A percentile compares a stretch with the other conserved stretches of the same genome.
phyloP scores from a whole-genome alignment of 2,888 invertebrate species.

The Drosophila planitibia region DNA sequence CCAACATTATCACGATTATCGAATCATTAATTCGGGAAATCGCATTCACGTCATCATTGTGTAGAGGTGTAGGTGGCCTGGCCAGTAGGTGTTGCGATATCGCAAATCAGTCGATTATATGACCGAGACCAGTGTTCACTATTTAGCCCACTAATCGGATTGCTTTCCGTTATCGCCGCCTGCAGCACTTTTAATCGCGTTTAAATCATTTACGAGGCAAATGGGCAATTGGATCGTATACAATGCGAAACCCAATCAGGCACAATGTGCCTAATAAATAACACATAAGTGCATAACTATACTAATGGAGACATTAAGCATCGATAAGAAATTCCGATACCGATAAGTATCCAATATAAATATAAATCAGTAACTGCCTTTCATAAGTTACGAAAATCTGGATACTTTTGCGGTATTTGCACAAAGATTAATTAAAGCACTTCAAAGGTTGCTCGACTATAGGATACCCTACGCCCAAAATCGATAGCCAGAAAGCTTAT shows the following conservation, averaged over 20 bases:
- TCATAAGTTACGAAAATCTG: neutral
- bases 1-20: constrained; percentile 10
- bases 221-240: constrained; percentile 60
- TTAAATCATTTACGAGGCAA: constrained; percentile 74
- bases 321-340: neutral
- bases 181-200: constrained; percentile 55
- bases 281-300: neutral
- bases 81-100: neutral
- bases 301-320: neutral
- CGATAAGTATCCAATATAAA: constrained; percentile 1
- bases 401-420: neutral
- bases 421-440: neutral
- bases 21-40: neutral
- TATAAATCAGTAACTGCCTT: neutral
- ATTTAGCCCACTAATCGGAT: constrained; percentile 61
- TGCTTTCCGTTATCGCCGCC: constrained; percentile 49
- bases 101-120: constrained; percentile 67
- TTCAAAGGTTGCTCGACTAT: neutral
- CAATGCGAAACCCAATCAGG: constrained; percentile 23
- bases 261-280: neutral
- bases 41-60: constrained; percentile 7
- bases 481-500: neutral
- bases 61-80: neutral
- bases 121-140: constrained; percentile 40
- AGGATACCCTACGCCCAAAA: neutral